phyloP scores from a whole-genome alignment of 2,797 vertebrate species.

The Semotilus atromaculatus region DNA sequence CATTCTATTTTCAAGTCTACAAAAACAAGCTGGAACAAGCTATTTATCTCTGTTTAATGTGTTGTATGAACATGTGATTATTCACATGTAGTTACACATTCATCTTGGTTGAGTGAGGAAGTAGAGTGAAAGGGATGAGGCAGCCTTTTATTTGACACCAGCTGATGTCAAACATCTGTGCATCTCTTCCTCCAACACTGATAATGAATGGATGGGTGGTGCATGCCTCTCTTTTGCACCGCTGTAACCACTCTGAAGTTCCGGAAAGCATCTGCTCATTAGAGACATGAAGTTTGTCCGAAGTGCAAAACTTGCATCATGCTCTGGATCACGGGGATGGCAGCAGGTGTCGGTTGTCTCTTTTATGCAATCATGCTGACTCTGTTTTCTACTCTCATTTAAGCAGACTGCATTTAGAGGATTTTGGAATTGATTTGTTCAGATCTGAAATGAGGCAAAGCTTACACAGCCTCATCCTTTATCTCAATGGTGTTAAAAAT shows the following conservation, averaged over 20 bases:
- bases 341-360: slow-evolving; percentile 41
- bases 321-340: slow-evolving; percentile 42
- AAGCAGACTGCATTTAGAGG: slow-evolving; percentile 28
- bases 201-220: slow-evolving; percentile 40
- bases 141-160: slow-evolving; percentile 47
- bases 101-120: slow-evolving; percentile 35
- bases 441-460: slow-evolving; percentile 35
- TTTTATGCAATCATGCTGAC: slow-evolving; percentile 16
- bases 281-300: slow-evolving; percentile 43
- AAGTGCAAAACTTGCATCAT: slow-evolving; percentile 29
- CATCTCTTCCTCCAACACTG: slow-evolving; percentile 31
- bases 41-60: slow-evolving; percentile 12
- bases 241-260: slow-evolving; percentile 36
- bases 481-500: slow-evolving; percentile 35
- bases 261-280: slow-evolving; percentile 35
- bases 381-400: slow-evolving; percentile 24
- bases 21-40: slow-evolving; percentile 22
- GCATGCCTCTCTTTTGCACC: slow-evolving; percentile 30
- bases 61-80: slow-evolving; percentile 34
- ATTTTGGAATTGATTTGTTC: slow-evolving; percentile 37
- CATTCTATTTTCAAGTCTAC: slow-evolving; percentile 34
- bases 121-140: slow-evolving; percentile 42
- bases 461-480: slow-evolving; percentile 25
- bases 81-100: slow-evolving; percentile 23
- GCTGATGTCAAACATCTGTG: slow-evolving; percentile 57